Percentiles rank a stretch among this genome's conserved stretches.
These are phyloP conservation scores for Bombus soroeensis DNA, from an alignment of 1,140 invertebrate species.

Conservation along the genomic window DNA sequence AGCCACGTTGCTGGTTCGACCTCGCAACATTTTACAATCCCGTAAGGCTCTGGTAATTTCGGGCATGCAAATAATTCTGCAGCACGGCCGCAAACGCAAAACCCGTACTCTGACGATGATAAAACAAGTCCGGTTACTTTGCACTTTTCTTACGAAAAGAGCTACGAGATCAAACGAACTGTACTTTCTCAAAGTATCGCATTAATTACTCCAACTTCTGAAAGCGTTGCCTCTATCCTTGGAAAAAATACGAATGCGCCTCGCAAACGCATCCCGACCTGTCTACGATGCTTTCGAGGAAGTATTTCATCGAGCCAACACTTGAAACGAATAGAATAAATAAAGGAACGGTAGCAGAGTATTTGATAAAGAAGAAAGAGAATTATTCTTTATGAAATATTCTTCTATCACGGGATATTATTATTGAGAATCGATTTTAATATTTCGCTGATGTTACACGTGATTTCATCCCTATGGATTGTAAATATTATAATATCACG, in stretches of 20 bases:
- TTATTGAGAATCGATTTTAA: background rate
- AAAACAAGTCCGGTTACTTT: slow-evolving; percentile 1
- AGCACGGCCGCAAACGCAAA: background rate
- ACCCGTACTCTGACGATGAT: background rate
- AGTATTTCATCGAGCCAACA: too few species aligned
- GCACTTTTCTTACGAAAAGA: background rate
- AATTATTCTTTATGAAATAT: background rate
- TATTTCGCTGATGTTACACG: background rate
- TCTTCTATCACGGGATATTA: background rate
- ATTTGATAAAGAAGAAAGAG: background rate
- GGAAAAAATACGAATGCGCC: background rate
- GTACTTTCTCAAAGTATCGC: background rate
- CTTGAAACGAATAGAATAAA: too few species aligned
- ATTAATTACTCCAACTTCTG: background rate
- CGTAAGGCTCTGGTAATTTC: slow-evolving; percentile 15
- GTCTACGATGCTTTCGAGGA: too few species aligned
- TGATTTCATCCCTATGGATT: background rate
- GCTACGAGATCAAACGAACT: slow-evolving; percentile 5
- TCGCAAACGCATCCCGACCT: background rate
- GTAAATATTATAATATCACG: background rate
- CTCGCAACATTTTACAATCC: slow-evolving; percentile 28
- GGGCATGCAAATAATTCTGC: slow-evolving; percentile 11
- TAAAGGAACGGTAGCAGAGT: background rate
- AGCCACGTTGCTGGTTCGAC: background rate
- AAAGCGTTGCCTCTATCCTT: background rate